A percentile compares a stretch with the other conserved stretches of the same genome.
Conservation (phyloP, 2,888 invertebrate genomes). For the Boloria selene region DNA sequence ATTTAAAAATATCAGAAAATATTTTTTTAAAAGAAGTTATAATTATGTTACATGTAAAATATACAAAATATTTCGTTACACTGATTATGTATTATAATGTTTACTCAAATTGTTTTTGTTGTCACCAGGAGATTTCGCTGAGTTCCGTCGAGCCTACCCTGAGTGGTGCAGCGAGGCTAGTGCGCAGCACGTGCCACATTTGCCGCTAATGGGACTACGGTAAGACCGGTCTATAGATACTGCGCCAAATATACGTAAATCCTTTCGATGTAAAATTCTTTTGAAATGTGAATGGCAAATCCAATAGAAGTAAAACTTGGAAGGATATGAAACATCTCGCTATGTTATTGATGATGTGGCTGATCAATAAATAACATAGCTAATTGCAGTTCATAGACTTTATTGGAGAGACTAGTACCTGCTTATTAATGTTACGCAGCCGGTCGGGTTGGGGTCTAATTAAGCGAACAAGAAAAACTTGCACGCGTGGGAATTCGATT, state of each 20-base stretch:
- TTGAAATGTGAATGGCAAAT: no score
- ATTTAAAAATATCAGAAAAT: no score
- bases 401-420: not conserved
- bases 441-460: conserved; percentile 48
- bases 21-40: no score
- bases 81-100: not conserved
- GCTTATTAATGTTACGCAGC: conserved; percentile 37
- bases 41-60: no score
- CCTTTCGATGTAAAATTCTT: not conserved
- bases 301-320: no score
- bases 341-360: no score
- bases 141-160: conserved; percentile 92
- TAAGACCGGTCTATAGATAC: conserved; percentile 46
- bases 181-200: conserved; percentile 83
- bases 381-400: not conserved
- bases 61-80: not conserved
- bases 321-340: no score
- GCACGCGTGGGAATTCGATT: conserved; percentile 74
- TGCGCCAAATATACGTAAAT: conserved; percentile 7
- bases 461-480: conserved; percentile 60
- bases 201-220: conserved; percentile 82
- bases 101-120: conserved; percentile 32
- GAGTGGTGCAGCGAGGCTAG: conserved; percentile 94
- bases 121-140: conserved; percentile 91
- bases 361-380: not conserved